Evolutionary conservation across 2,113 vertebrate genomes (phyloP).

Genomic region (Tyto alba): DNA sequence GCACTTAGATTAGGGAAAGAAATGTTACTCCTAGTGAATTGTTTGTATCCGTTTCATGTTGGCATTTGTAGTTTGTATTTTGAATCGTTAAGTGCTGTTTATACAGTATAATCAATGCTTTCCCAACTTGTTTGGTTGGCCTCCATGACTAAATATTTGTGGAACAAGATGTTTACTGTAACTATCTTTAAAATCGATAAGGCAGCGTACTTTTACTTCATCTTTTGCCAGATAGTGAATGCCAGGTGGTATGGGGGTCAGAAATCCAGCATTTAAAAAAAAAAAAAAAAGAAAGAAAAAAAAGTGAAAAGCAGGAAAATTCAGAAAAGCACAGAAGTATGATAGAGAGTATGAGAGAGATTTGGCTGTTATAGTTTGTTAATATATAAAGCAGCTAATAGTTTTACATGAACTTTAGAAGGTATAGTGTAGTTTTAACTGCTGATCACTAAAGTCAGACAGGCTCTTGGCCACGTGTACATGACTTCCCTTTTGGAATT

Average conservation of each 20-base stretch:
- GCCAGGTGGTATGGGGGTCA: slow-evolving; percentile 40
- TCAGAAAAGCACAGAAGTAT: slow-evolving; percentile 38
- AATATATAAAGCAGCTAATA: slow-evolving; percentile 38
- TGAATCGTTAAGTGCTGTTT: slow-evolving; percentile 66
- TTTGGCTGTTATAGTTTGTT: slow-evolving; percentile 50
- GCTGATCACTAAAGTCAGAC: neutral
- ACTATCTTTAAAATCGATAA: slow-evolving; percentile 63
- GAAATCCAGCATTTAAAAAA: neutral
- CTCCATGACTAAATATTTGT: slow-evolving; percentile 69
- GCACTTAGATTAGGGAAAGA: slow-evolving; percentile 56
- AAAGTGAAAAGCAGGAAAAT: neutral
- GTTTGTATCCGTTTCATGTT: slow-evolving; percentile 66
- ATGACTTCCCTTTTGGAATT: slow-evolving; percentile 35
- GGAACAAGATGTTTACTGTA: slow-evolving; percentile 63
- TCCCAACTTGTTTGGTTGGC: slow-evolving; percentile 63
- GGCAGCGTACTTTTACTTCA: slow-evolving; percentile 53
- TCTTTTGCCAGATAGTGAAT: slow-evolving; percentile 60
- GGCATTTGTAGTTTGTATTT: slow-evolving; percentile 67
- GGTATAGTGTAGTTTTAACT: slow-evolving; percentile 42
- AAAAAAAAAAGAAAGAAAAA: neutral
- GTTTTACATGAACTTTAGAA: slow-evolving; percentile 51
- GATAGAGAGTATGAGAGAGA: slow-evolving; percentile 11
- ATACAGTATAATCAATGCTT: slow-evolving; percentile 64
- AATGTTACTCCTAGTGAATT: slow-evolving; percentile 65
- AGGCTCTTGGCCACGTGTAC: neutral